Evolutionary conservation across 2,888 invertebrate species (phyloP).

Genomic region (Platycheirus albimanus): DNA sequence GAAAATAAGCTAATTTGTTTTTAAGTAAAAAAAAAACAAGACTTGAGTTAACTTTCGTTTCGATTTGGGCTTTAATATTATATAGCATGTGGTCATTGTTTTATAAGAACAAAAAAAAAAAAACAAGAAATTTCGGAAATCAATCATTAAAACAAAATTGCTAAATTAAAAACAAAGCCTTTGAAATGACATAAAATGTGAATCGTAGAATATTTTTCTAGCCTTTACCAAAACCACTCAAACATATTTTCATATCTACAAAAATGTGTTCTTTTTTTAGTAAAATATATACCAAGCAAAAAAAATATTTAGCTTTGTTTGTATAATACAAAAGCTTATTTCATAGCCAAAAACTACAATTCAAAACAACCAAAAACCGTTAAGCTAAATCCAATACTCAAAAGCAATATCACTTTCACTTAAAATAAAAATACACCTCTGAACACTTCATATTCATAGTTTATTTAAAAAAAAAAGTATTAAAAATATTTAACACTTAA

Average conservation of each 20-base stretch:
- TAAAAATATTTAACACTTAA: conserved; percentile 29
- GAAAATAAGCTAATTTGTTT: conserved; percentile 53
- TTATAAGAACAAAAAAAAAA: conserved; percentile 48
- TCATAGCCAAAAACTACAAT: conserved; percentile 41
- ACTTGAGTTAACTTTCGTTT: conserved; percentile 65
- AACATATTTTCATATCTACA: conserved; percentile 22
- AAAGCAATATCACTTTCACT: conserved; percentile 70
- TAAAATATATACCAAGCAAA: conserved; percentile 44
- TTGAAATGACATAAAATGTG: conserved; percentile 57
- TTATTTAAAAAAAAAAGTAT: conserved; percentile 12
- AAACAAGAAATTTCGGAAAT: conserved; percentile 24
- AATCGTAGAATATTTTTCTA: conserved; percentile 58
- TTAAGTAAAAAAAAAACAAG: conserved; percentile 33
- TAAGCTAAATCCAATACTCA: conserved; percentile 53
- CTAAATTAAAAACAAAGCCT: conserved; percentile 63
- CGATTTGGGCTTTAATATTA: conserved; percentile 75
- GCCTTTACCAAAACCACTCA: conserved; percentile 37
- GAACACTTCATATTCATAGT: conserved; percentile 62
- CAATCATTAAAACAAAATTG: conserved; percentile 37
- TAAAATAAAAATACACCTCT: conserved; percentile 50
- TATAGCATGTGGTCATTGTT: conserved; percentile 76
- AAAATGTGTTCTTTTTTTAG: conserved; percentile 45
- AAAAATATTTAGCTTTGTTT: conserved; percentile 61
- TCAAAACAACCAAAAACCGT: conserved; percentile 33
- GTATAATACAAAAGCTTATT: conserved; percentile 69